A percentile compares a stretch with the other conserved stretches of the same genome.
Evolutionary conservation across 1,140 invertebrate genomes (phyloP).

Genomic region (Acyrthosiphon pisum): DNA sequence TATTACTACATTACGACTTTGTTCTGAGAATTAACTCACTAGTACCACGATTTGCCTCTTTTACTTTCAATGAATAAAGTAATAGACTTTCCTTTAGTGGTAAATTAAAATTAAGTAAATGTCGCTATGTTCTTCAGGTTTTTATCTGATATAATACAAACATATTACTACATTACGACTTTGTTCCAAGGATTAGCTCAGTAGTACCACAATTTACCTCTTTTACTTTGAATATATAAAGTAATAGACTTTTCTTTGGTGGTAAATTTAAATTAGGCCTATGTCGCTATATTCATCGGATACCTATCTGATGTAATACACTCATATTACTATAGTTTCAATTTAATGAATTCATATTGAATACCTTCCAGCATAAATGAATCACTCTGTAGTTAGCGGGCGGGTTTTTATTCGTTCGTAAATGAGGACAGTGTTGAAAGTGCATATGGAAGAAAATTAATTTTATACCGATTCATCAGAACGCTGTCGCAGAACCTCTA

Average conservation of each 20-base stretch:
- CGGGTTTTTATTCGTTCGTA: constrained; percentile 19
- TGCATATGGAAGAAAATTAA: constrained; percentile 58
- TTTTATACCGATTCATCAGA: constrained; percentile 31
- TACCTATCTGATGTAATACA: constrained; percentile 41
- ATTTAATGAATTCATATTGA: not conserved
- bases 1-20: constrained; percentile 24
- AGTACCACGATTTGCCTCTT: constrained; percentile 41
- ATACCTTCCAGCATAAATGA: constrained; percentile 55
- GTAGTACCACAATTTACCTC: constrained; percentile 27
- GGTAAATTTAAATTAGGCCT: constrained; percentile 32
- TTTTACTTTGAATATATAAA: constrained; percentile 43
- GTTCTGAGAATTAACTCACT: not conserved
- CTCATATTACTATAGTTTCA: constrained; percentile 28
- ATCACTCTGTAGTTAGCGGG: constrained; percentile 42
- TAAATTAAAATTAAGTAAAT: constrained; percentile 25
- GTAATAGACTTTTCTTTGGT: constrained; percentile 52
- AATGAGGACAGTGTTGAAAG: constrained; percentile 52
- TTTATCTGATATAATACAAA: constrained; percentile 49
- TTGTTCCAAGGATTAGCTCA: not conserved
- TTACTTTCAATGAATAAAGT: not conserved
- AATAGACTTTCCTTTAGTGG: constrained; percentile 45
- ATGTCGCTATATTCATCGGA: constrained; percentile 46
- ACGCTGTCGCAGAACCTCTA: constrained; percentile 58
- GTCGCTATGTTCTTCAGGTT: constrained; percentile 51
- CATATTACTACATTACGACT: constrained; percentile 40